phyloP scores from a whole-genome alignment of 2,888 invertebrate species.

The Ophion obscuratus region DNA sequence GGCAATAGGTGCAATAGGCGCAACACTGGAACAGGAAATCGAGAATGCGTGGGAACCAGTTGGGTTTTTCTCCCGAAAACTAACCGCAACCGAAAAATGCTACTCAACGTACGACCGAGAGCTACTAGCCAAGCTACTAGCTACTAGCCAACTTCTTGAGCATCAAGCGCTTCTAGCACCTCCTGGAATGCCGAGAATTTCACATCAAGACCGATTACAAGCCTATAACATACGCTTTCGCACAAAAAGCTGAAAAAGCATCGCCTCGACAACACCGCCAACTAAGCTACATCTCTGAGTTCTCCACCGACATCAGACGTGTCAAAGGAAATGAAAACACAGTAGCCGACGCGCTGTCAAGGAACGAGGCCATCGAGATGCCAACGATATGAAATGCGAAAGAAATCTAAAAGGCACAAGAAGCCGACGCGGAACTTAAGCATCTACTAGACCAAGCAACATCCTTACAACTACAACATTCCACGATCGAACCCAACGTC shows the following conservation, averaged over 20 bases:
- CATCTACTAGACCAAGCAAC: neutral
- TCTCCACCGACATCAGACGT: neutral
- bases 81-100: too few species aligned
- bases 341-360: conserved; percentile 17
- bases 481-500: neutral
- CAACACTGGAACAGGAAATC: too few species aligned
- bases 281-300: conserved; percentile 25
- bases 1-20: too few species aligned
- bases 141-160: too few species aligned
- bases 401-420: neutral
- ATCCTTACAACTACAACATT: neutral
- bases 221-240: neutral
- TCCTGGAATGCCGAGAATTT: conserved; percentile 4
- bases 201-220: conserved; percentile 1
- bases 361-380: conserved; percentile 22
- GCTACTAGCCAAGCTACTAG: too few species aligned
- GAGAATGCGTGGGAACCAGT: too few species aligned
- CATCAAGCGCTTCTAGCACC: neutral
- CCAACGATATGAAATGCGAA: neutral
- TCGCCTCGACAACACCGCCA: conserved; percentile 12
- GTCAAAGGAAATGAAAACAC: conserved; percentile 2
- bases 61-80: too few species aligned
- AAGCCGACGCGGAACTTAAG: neutral
- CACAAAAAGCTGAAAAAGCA: conserved; percentile 21
- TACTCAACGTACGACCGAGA: too few species aligned